Conservation (phyloP, 2,888 invertebrate species). For the Philhelius pedissequus region DNA sequence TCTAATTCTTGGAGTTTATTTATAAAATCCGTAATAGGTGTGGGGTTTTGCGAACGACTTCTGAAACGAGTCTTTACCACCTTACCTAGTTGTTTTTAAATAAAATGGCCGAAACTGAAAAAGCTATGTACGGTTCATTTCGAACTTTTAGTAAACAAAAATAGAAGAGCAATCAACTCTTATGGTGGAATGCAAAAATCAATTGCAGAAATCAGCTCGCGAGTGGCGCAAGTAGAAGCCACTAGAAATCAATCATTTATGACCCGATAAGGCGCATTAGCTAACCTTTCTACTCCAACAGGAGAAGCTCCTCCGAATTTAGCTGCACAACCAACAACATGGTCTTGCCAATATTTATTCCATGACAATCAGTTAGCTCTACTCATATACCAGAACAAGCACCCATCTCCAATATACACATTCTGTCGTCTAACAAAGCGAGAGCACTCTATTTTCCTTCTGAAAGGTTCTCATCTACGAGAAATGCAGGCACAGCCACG, state of each 20-base stretch:
- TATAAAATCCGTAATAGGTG: too few species aligned
- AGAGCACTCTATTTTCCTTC: too few species aligned
- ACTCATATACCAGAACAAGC: not conserved
- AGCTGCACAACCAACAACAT: not conserved
- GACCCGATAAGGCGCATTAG: not conserved
- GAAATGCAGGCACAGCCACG: not conserved
- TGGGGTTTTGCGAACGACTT: too few species aligned
- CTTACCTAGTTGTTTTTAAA: too few species aligned
- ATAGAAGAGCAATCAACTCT: not conserved
- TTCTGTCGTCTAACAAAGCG: not conserved
- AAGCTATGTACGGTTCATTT: too few species aligned
- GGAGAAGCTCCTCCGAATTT: not conserved
- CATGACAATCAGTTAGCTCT: not conserved
- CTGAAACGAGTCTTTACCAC: too few species aligned
- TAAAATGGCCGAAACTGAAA: too few species aligned
- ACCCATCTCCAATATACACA: not conserved
- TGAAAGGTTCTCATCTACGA: not conserved
- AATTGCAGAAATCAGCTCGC: not conserved
- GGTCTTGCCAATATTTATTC: not conserved
- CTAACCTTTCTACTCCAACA: not conserved
- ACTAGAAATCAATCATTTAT: too few species aligned
- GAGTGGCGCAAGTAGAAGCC: not conserved
- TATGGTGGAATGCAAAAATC: not conserved
- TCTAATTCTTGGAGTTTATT: too few species aligned
- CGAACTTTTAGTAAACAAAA: too few species aligned